Conservation (phyloP, 2,797 vertebrate genomes). For the Lepus oiostolus region DNA sequence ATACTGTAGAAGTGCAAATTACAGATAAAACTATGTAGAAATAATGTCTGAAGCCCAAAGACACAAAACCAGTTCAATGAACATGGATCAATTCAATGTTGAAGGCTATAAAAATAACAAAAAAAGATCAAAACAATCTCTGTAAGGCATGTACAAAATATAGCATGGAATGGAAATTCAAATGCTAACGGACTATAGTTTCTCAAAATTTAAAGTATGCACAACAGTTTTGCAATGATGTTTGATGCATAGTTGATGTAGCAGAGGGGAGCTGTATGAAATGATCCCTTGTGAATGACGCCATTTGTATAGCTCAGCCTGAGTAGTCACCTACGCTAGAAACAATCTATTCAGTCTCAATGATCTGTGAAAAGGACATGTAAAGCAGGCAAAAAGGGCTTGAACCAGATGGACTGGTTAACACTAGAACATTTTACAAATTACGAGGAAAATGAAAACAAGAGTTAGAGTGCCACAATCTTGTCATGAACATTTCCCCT, state of each 20-base stretch:
- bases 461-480: conserved; percentile 29
- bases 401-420: conserved; percentile 64
- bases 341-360: conserved; percentile 26
- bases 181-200: background rate
- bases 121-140: background rate
- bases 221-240: background rate
- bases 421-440: conserved; percentile 61
- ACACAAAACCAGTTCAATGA: background rate
- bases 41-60: background rate
- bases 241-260: background rate
- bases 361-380: conserved; percentile 66
- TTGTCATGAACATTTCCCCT: conserved; percentile 58
- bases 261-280: background rate
- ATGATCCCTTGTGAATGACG: background rate
- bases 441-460: conserved; percentile 64
- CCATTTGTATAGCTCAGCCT: conserved; percentile 8
- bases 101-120: background rate
- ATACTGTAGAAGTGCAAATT: background rate
- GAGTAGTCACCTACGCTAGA: conserved; percentile 13
- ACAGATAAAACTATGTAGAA: background rate
- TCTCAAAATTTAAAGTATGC: background rate
- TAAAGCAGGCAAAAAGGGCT: conserved; percentile 46
- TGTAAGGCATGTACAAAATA: background rate
- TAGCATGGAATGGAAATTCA: background rate
- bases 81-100: background rate